phyloP scores from a whole-genome alignment of 2,113 vertebrate genomes.

The Lasiurus borealis region DNA sequence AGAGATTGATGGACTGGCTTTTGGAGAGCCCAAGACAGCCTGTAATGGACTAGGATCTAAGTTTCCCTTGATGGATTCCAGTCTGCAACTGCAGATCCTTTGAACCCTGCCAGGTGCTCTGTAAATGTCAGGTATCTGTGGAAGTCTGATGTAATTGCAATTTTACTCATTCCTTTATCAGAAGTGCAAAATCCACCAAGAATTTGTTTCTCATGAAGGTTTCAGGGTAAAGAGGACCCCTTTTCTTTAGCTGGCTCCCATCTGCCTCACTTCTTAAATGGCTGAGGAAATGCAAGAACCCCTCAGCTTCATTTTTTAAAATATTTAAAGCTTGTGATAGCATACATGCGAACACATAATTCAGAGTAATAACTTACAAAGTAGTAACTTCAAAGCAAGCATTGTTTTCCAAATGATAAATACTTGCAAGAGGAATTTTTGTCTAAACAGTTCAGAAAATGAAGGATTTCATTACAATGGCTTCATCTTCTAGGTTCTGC shows the following conservation, averaged over 20 bases:
- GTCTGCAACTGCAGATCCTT: background rate
- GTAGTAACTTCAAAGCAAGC: slow-evolving; percentile 27
- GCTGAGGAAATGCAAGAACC: background rate
- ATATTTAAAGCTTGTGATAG: background rate
- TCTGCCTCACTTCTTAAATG: background rate
- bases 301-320: background rate
- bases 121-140: background rate
- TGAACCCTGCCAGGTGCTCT: background rate
- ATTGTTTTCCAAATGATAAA: slow-evolving; percentile 37
- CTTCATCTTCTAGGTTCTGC: background rate
- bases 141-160: background rate
- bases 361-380: background rate
- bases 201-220: background rate
- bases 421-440: slow-evolving; percentile 36
- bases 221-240: background rate
- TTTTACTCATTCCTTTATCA: background rate
- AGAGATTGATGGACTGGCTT: background rate
- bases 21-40: background rate
- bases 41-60: background rate
- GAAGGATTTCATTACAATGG: background rate
- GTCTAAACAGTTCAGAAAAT: slow-evolving; percentile 48
- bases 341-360: background rate
- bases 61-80: background rate
- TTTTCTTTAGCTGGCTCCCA: background rate
- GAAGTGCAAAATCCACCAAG: background rate